Evolutionary conservation across 37 sponge, comb jelly and placozoan species (phyloP).

Genomic region (Tethya wilhelma): DNA sequence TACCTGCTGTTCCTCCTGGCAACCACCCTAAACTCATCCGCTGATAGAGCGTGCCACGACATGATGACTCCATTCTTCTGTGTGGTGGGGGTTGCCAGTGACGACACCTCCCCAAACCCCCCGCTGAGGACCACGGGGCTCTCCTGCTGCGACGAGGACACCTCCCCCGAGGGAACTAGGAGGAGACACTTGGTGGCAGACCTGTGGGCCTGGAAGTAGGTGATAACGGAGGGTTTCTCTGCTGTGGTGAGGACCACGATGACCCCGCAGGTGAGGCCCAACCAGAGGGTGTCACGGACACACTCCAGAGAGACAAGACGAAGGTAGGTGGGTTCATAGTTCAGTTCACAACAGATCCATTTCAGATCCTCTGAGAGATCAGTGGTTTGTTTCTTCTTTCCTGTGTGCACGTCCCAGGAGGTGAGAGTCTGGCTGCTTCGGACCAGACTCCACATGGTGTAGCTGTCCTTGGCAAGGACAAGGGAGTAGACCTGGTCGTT

Average conservation of each 20-base stretch:
- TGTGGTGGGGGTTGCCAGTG: background rate
- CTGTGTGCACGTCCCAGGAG: slow-evolving; percentile 63
- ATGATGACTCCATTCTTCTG: slow-evolving; percentile 56
- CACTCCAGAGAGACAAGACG: slow-evolving; percentile 63
- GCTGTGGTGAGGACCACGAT: slow-evolving; percentile 64
- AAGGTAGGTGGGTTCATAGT: slow-evolving; percentile 25
- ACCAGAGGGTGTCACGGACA: slow-evolving; percentile 67
- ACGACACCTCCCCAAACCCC: slow-evolving; percentile 68
- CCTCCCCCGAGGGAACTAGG: slow-evolving; percentile 38
- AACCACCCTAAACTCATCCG: slow-evolving; percentile 37
- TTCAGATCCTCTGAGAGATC: slow-evolving; percentile 45
- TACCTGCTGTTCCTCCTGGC: slow-evolving; percentile 24
- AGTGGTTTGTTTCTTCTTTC: slow-evolving; percentile 4
- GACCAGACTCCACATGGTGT: slow-evolving; percentile 55
- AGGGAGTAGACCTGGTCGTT: slow-evolving; percentile 64
- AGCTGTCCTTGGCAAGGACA: slow-evolving; percentile 41
- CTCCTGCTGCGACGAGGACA: background rate
- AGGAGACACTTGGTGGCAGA: slow-evolving; percentile 55
- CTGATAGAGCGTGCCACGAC: slow-evolving; percentile 68
- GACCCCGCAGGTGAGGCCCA: slow-evolving; percentile 65
- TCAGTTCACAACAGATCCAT: slow-evolving; percentile 43
- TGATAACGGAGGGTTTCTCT: slow-evolving; percentile 30
- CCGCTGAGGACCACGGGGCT: slow-evolving; percentile 59
- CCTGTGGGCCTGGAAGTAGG: slow-evolving; percentile 63
- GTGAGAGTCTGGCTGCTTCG: slow-evolving; percentile 34